Base-by-base conservation (phyloP, 53 echinoderm and acorn worm species). In the Arbacia lixula region DNA sequence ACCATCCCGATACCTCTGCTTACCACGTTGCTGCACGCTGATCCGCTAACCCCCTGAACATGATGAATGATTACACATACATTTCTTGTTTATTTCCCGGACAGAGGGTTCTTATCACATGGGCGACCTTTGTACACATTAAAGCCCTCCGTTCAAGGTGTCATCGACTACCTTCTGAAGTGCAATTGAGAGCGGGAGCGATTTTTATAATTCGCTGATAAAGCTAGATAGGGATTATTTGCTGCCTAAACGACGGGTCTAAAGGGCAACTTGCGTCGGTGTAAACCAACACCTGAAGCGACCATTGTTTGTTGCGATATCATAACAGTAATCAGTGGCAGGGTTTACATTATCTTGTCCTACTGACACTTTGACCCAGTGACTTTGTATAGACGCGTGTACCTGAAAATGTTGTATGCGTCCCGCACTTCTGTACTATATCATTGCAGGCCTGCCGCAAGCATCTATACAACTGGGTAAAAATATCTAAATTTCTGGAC, bases 41-140 rank as follows among this genome's bases (percentile, higher is more conserved):
- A n/a, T n/a, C n/a, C n/a, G n/a, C n/a, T n/a, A n/a, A n/a, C n/a
- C n/a, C n/a, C n/a, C n/a, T n/a, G n/a, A n/a, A n/a, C n/a, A n/a
- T n/a, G n/a, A n/a, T n/a, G n/a, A n/a, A n/a, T n/a, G n/a, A n/a
- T n/a, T n/a, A n/a, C n/a, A n/a, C n/a, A n/a, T n/a, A n/a, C n/a
- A n/a, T n/a, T n/a, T n/a, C n/a, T n/a, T n/a, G n/a, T n/a, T n/a
- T n/a, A n/a, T n/a, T n/a, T n/a, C n/a, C n/a, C n/a, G n/a, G n/a
- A n/a, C n/a, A n/a, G n/a, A n/a, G n/a, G n/a, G n/a, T n/a, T n/a
- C n/a, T n/a, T n/a, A n/a, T n/a, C n/a, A n/a, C n/a, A n/a, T n/a
- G n/a, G n/a, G 33, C 25, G 77, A 77, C 77, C 77, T 77, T 77
- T 77, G 77, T 77, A 77, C 77, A 77, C 60, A 77, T 36, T 20